Evolutionary conservation across 2,888 invertebrate genomes (phyloP).

Genomic region (Coecobrya sp.): DNA sequence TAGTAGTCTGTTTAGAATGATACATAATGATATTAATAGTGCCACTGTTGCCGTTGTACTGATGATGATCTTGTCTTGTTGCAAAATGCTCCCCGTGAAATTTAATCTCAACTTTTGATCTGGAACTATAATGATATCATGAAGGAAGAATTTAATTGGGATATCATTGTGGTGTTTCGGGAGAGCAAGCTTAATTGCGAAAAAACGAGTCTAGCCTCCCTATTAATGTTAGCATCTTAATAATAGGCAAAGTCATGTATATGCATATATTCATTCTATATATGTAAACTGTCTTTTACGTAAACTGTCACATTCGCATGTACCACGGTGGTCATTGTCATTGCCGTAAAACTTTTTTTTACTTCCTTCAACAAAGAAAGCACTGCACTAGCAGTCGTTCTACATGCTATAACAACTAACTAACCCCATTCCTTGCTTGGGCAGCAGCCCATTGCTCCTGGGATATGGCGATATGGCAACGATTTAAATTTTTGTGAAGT

Average conservation of each 20-base stretch:
- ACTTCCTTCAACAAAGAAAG: not conserved
- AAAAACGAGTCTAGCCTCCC: not conserved
- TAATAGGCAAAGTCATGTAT: not conserved
- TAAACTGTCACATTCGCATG: too few species aligned
- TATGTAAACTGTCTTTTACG: not conserved
- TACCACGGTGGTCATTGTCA: slow-evolving; percentile 17
- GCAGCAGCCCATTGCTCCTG: not conserved
- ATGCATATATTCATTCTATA: not conserved
- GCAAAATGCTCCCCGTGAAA: slow-evolving; percentile 1
- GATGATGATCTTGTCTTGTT: not conserved
- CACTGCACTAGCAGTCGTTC: not conserved
- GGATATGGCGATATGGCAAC: not conserved
- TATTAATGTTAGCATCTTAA: not conserved
- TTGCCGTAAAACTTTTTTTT: not conserved
- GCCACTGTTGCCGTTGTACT: not conserved
- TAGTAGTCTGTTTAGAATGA: slow-evolving; percentile 3
- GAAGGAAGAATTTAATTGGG: slow-evolving; percentile 19
- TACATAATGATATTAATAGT: not conserved
- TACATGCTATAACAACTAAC: not conserved
- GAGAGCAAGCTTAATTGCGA: not conserved
- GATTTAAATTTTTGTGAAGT: not conserved
- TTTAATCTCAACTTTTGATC: slow-evolving; percentile 54
- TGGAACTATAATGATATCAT: slow-evolving; percentile 14
- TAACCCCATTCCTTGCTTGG: not conserved
- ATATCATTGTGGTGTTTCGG: slow-evolving; percentile 12